Conservation (phyloP, 2,113 vertebrate species). For the Dryoscopus gambensis region DNA sequence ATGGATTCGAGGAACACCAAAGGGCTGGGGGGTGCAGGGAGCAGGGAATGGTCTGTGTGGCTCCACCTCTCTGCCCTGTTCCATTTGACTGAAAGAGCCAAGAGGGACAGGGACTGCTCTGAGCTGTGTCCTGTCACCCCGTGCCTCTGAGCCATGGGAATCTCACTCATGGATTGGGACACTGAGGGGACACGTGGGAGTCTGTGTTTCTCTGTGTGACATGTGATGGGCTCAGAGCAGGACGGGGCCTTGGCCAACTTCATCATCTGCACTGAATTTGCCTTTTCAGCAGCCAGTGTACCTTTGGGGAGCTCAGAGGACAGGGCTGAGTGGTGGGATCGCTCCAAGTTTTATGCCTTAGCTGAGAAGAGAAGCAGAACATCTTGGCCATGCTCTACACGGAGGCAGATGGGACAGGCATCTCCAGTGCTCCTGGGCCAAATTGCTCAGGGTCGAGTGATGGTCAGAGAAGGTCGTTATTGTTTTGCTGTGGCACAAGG, state of each 20-base stretch:
- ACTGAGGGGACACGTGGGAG: neutral
- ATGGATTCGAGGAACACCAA: neutral
- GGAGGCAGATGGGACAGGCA: conserved; percentile 62
- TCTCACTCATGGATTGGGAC: neutral
- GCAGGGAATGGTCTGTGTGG: neutral
- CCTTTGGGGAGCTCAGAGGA: neutral
- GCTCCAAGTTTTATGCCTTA: neutral
- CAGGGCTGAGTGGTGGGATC: neutral
- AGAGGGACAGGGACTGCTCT: neutral
- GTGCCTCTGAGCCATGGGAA: neutral
- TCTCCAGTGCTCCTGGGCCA: conserved; percentile 66
- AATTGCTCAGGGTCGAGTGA: conserved; percentile 53
- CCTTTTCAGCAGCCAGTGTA: neutral
- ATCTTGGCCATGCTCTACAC: neutral
- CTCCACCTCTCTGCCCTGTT: neutral
- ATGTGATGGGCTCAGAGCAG: neutral
- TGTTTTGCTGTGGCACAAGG: conserved; percentile 65
- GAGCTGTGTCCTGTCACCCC: neutral
- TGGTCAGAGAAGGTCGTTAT: conserved; percentile 63
- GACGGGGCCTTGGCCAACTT: neutral
- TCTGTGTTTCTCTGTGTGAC: neutral
- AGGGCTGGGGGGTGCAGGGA: neutral
- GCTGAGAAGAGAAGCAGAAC: neutral
- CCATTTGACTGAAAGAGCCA: neutral
- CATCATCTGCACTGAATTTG: neutral